Evolutionary conservation across 2,888 invertebrate genomes (phyloP), one percentile per base, ranked within the genome.

Genomic region (Rosalia funebris): DNA sequence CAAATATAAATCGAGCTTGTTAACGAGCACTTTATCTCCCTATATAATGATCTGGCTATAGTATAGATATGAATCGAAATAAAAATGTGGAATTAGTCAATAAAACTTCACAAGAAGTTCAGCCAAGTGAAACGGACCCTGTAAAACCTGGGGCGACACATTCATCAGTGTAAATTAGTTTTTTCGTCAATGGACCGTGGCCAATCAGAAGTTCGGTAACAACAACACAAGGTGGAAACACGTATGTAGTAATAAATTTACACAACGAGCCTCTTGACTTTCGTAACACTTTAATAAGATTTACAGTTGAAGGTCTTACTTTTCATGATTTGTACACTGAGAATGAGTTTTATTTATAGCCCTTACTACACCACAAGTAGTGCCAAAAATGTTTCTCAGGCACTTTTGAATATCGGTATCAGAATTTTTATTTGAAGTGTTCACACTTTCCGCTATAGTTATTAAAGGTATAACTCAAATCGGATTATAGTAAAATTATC

Each of bases 121-220:
- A 42, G 53, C 17, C 10, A 34, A 16, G 48, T 31, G 48, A 11
- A 19, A 39, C 41, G 16, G 47, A 17, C 19, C 46, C 39, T 32
- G 19, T 42, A 14, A 48, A 57, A 41, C 47, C 41, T 55, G 37
- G 55, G 39, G 45, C 52, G 20, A 41, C 52, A 57, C 37, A 63
- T 57, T 59, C 52, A 60, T 63, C 59, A 60, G 50, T 41, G 32
- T 52, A 56, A 60, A 63, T 63, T 63, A 56, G 57, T 52, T 63
- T 63, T 62, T 60, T 63, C 55, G 55, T 60, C 59, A 63, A 63
- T 59, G 59, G 56, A 59, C 59, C 59, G 54, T 63, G 53, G 39
- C 62, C 58, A 48, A 59, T 59, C 55, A 14, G 36, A 45, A 46
- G 42, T 25, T 32, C 32, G 42, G 53, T 31, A 50, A 39, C 16